These are phyloP conservation scores for Petrolisthes manimaculis DNA, from an alignment of 2,888 invertebrate species.

Conservation along the genomic window DNA sequence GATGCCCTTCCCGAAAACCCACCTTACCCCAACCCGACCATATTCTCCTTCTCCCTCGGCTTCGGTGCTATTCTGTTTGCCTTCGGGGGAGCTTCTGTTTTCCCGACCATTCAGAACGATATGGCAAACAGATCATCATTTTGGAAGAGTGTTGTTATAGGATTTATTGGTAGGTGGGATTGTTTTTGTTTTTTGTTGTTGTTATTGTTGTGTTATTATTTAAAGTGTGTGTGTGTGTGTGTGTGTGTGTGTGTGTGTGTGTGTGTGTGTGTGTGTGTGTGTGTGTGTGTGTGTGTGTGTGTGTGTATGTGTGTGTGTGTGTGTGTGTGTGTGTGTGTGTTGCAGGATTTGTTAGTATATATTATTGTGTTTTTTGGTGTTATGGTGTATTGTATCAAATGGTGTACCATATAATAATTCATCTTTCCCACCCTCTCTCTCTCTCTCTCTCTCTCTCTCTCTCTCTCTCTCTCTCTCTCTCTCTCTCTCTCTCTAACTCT, in stretches of 20 bases:
- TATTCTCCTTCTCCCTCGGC: constrained; percentile 70
- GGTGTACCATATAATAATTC: not conserved
- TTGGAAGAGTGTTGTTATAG: constrained; percentile 64
- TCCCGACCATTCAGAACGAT: constrained; percentile 85
- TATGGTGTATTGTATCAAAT: too few relatives aligned
- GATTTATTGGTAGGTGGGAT: constrained; percentile 38
- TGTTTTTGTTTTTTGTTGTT: too few relatives aligned
- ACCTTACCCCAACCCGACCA: constrained; percentile 56
- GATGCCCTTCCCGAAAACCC: not conserved
- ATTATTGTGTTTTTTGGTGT: too few relatives aligned
- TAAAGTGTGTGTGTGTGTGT: not conserved
- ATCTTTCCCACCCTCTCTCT: not conserved
- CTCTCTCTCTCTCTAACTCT: not conserved
- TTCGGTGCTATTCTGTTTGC: constrained; percentile 81
- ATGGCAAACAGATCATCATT: constrained; percentile 79
- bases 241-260: not conserved
- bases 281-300: constrained; percentile 16
- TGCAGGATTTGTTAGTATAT: not conserved
- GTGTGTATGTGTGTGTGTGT: constrained; percentile 1
- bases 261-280: not conserved
- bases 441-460: not conserved
- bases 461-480: not conserved
- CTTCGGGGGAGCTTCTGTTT: constrained; percentile 81
- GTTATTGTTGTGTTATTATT: not conserved
- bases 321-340: not conserved